Percentiles rank a stretch among this genome's conserved stretches.
phyloP scores from a whole-genome alignment of 2,113 vertebrate species.

The Rana temporaria region DNA sequence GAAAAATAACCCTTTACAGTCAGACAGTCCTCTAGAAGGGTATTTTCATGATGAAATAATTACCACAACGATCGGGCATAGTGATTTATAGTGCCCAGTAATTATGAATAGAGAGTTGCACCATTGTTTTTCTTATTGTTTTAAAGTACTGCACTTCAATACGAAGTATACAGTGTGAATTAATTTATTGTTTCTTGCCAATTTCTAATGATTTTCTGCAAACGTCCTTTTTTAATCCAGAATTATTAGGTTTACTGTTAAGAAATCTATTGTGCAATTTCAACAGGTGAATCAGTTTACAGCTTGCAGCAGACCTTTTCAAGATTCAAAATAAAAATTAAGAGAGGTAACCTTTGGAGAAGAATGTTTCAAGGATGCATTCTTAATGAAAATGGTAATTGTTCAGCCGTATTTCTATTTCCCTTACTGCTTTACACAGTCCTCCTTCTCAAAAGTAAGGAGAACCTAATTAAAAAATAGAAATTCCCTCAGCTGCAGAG shows the following conservation, averaged over 20 bases:
- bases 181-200: neutral
- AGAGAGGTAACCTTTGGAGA: slow-evolving; percentile 42
- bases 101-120: no score
- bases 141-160: neutral
- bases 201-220: neutral
- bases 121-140: no score
- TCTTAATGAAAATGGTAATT: slow-evolving; percentile 47
- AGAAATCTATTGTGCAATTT: neutral
- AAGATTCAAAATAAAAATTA: slow-evolving; percentile 30
- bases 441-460: slow-evolving; percentile 34
- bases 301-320: slow-evolving; percentile 14
- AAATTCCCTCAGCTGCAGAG: slow-evolving; percentile 26
- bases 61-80: no score
- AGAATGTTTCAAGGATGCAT: slow-evolving; percentile 43
- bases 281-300: neutral
- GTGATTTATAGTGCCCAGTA: no score
- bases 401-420: slow-evolving; percentile 35
- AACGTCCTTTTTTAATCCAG: neutral
- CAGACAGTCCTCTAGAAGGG: no score
- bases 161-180: neutral
- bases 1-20: no score
- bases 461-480: slow-evolving; percentile 49
- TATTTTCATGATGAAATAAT: no score
- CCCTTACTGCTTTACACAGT: neutral
- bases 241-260: slow-evolving; percentile 11